Evolutionary conservation across 2,797 vertebrate genomes (phyloP).

Genomic region (Darevskia mixta): DNA sequence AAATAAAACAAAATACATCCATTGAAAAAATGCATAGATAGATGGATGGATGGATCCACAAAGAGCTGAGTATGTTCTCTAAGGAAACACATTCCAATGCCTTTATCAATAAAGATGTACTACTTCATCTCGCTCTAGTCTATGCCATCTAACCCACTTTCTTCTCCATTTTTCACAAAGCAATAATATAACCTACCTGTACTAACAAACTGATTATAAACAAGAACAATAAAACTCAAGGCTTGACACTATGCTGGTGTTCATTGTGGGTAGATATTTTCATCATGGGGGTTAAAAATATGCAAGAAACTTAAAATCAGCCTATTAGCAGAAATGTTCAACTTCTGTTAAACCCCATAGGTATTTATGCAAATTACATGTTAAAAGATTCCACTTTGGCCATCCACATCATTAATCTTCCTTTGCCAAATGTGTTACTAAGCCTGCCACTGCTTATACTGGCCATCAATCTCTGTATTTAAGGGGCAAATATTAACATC

Average conservation of each 20-base stretch:
- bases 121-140: neutral
- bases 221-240: neutral
- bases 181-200: neutral
- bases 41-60: neutral
- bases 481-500: neutral
- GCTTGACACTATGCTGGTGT: neutral
- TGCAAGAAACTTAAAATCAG: neutral
- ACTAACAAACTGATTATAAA: neutral
- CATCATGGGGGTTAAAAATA: neutral
- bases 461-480: neutral
- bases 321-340: neutral
- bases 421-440: neutral
- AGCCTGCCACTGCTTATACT: neutral
- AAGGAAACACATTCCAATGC: neutral
- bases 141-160: neutral
- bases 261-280: neutral
- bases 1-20: neutral
- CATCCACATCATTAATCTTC: neutral
- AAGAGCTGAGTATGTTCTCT: neutral
- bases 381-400: neutral
- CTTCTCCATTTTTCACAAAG: neutral
- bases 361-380: neutral
- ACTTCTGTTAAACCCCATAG: neutral
- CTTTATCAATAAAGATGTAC: neutral
- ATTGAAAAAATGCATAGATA: neutral